Percentiles rank a stretch among this genome's conserved stretches.
These are phyloP conservation scores for Salvelinus fontinalis DNA, from an alignment of 2,113 vertebrate species.

Conservation along the genomic window DNA sequence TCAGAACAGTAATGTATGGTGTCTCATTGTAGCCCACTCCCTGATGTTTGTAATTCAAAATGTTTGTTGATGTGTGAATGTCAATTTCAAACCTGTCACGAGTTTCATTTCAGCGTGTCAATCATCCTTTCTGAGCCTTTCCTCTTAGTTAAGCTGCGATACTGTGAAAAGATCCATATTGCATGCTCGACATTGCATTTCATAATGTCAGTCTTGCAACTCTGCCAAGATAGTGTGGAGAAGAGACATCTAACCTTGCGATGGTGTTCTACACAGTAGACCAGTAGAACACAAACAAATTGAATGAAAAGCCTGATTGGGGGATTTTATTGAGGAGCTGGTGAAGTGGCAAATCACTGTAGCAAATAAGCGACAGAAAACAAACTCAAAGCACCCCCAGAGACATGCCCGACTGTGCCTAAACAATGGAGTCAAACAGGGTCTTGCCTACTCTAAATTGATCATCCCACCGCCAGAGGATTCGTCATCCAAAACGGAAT, in stretches of 20 bases:
- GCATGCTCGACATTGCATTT: slow-evolving; percentile 26
- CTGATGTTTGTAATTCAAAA: background rate
- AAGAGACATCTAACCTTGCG: background rate
- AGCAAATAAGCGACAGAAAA: slow-evolving; percentile 16
- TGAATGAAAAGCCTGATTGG: slow-evolving; percentile 33
- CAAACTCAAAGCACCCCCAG: slow-evolving; percentile 10
- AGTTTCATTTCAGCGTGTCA: slow-evolving; percentile 9
- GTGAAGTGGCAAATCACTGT: slow-evolving; percentile 37
- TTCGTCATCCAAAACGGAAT: slow-evolving; percentile 47
- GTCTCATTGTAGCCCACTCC: background rate
- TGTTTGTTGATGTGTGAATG: background rate
- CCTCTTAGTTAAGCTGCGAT: slow-evolving; percentile 27
- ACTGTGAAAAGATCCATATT: slow-evolving; percentile 12
- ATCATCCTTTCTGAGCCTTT: slow-evolving; percentile 13
- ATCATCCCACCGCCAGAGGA: slow-evolving; percentile 49
- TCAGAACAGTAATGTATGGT: background rate
- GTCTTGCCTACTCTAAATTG: slow-evolving; percentile 49
- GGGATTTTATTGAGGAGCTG: slow-evolving; percentile 33
- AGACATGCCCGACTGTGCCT: slow-evolving; percentile 26
- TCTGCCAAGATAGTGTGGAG: slow-evolving; percentile 15
- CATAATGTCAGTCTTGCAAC: slow-evolving; percentile 9
- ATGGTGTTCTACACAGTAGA: slow-evolving; percentile 15
- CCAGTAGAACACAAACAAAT: slow-evolving; percentile 17
- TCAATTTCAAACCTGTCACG: slow-evolving; percentile 23
- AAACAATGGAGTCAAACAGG: slow-evolving; percentile 41